Evolutionary conservation across 2,797 vertebrate genomes (phyloP).

Genomic region (Sphaeramia orbicularis): DNA sequence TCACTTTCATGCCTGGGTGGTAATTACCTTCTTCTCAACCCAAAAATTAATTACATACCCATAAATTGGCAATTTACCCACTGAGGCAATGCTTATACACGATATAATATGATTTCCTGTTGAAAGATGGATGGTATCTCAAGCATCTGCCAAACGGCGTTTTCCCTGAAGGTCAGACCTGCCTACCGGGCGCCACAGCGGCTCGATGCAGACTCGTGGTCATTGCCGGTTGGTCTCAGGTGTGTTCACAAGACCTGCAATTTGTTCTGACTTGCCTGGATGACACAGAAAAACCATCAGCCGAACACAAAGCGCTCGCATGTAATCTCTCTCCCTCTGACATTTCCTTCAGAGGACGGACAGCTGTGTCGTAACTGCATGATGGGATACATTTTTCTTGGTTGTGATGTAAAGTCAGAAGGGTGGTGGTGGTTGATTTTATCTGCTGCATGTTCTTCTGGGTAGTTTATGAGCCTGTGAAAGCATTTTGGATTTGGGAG

Average conservation of each 20-base stretch:
- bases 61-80: conserved; percentile 77
- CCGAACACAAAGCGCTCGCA: conserved; percentile 25
- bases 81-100: conserved; percentile 61
- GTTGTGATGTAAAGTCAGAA: conserved; percentile 1
- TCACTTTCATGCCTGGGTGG: conserved; percentile 75
- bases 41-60: conserved; percentile 78
- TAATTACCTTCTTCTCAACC: conserved; percentile 76
- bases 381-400: neutral
- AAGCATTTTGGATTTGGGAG: too few species aligned
- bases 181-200: conserved; percentile 40
- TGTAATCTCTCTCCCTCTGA: conserved; percentile 44
- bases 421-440: neutral
- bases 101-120: conserved; percentile 62
- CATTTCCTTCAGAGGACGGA: conserved; percentile 25
- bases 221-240: conserved; percentile 56
- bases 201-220: conserved; percentile 21
- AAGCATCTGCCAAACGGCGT: conserved; percentile 56
- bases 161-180: conserved; percentile 68
- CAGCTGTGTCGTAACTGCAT: conserved; percentile 12
- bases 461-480: neutral
- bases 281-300: conserved; percentile 32
- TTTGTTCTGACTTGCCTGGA: conserved; percentile 49
- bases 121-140: conserved; percentile 63
- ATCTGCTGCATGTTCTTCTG: neutral
- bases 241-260: conserved; percentile 44